Base-by-base conservation (phyloP, 1,140 invertebrate species). In the Amphibalanus amphitrite region DNA sequence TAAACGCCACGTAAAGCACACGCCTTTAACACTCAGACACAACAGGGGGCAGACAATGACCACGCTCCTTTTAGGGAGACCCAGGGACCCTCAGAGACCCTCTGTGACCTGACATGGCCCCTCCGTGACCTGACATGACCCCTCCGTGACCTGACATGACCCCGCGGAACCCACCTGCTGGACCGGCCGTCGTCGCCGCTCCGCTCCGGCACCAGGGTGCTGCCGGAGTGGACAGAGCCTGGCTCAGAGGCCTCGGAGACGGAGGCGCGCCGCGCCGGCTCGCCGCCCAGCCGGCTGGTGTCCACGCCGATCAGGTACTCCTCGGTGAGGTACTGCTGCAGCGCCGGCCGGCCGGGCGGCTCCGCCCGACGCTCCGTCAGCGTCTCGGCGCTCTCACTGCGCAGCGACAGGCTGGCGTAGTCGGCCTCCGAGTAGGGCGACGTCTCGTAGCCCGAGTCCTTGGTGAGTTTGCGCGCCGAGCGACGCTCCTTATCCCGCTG, bases 401-500 rank as follows among this genome's bases (percentile, higher is more conserved):
- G n/a, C 8, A 28, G 10, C 26, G 65, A 67, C 65, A 77, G 72
- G 67, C 78, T 78, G 25, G 75, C 77, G 71, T 79, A 79, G 71
- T 79, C 78, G 10, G 75, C 74, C 72, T 79, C 78, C 23, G 76
- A 74, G 33, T 78, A 75, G 26, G 72, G 76, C 15, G 74, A 74
- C 17, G 78, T 79, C 71, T 80, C 78, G 72, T 79, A 79, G 4
- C 78, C 78, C n/a, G 78, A 79, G 74, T 80, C 79, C 68, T 80
- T 79, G 0, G 79, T 79, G 17, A 79, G 69, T 69, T 79, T 79
- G 33, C 79, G 70, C 0, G 75, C 73, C 17, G 78, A 78, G 29
- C 79, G 74, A 28, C 77, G 72, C 30, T 78, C 77, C 26, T 76
- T 75, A 29, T 73, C 75, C 26, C 74, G 74, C 25, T 75, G 74